Percentiles rank a stretch among this genome's conserved stretches.
Conservation (phyloP, 2,888 invertebrate species). For the Priocnemis perturbator region DNA sequence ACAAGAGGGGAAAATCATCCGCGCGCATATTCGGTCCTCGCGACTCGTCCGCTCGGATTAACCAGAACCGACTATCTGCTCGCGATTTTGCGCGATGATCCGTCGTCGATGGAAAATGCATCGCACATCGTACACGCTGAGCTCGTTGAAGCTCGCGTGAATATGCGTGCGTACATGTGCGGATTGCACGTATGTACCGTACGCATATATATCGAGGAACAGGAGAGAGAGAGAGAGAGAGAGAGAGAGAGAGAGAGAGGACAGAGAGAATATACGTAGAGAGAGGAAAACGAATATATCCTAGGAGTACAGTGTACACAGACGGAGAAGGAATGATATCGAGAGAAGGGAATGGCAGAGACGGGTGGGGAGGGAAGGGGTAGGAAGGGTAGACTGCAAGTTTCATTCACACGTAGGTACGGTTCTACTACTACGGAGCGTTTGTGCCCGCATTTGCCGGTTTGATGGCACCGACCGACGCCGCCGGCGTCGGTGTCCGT, state of each 20-base stretch:
- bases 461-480: slow-evolving; percentile 38
- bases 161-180: background rate
- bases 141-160: no score
- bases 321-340: background rate
- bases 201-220: background rate
- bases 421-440: slow-evolving; percentile 51
- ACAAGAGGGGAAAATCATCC: no score
- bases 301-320: background rate
- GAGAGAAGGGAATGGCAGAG: slow-evolving; percentile 9
- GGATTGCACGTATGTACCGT: background rate
- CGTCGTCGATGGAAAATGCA: no score
- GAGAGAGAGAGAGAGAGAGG: no score
- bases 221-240: no score
- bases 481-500: slow-evolving; percentile 20
- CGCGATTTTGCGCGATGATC: no score
- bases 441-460: slow-evolving; percentile 49
- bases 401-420: slow-evolving; percentile 55
- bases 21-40: no score
- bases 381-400: slow-evolving; percentile 36
- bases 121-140: no score
- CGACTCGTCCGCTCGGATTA: no score
- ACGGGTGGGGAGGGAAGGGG: slow-evolving; percentile 76
- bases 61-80: no score
- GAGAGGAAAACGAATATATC: slow-evolving; percentile 26
- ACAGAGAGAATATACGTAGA: slow-evolving; percentile 11